Conservation (phyloP, 2,888 invertebrate genomes). For the Leptopilina drosophilae region DNA sequence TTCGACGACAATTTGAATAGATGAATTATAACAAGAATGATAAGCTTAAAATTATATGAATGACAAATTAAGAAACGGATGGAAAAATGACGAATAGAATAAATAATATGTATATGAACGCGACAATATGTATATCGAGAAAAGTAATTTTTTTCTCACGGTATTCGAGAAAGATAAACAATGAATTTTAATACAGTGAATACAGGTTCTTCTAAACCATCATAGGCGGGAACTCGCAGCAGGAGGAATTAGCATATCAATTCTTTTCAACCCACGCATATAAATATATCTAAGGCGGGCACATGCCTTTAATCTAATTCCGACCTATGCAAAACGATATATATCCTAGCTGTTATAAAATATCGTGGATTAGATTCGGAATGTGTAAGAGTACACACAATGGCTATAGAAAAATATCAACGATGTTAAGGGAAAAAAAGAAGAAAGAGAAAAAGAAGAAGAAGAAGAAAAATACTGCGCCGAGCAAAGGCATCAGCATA, state of each 20-base stretch:
- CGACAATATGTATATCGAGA: background rate
- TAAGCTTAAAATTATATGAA: background rate
- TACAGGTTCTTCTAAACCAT: slow-evolving; percentile 37
- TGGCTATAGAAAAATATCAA: slow-evolving; percentile 25
- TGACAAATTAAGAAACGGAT: background rate
- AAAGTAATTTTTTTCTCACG: slow-evolving; percentile 37
- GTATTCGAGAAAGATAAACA: slow-evolving; percentile 38
- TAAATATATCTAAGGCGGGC: background rate
- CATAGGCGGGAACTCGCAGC: slow-evolving; percentile 38
- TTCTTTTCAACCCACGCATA: slow-evolving; percentile 38
- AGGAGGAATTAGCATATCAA: slow-evolving; percentile 39
- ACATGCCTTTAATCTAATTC: slow-evolving; percentile 40
- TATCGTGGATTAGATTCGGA: slow-evolving; percentile 29
- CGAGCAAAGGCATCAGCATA: slow-evolving; percentile 24
- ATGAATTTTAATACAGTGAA: slow-evolving; percentile 30
- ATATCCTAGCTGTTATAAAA: slow-evolving; percentile 30
- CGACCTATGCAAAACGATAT: slow-evolving; percentile 41
- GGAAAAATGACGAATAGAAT: too few relatives aligned
- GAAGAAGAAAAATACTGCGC: background rate
- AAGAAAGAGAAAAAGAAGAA: background rate
- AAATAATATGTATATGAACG: too few relatives aligned
- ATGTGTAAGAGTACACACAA: slow-evolving; percentile 27
- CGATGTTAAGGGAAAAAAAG: background rate
- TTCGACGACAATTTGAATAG: too few relatives aligned
- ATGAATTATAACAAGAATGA: too few relatives aligned